Conservation (phyloP, 2,113 vertebrate genomes). For the Alligator mississippiensis region DNA sequence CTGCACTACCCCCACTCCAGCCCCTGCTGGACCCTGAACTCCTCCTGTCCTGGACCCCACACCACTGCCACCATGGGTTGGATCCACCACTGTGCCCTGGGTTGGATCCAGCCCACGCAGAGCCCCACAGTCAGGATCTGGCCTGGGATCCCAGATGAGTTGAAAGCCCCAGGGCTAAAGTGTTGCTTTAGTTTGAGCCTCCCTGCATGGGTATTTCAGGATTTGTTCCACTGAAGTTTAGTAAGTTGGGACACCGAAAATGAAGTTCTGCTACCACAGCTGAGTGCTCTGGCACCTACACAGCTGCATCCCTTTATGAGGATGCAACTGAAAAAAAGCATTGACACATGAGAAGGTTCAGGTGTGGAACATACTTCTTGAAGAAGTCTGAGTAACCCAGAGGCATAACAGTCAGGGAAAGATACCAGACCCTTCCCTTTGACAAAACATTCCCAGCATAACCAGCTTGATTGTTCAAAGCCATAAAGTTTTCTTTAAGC, state of each 20-base stretch:
- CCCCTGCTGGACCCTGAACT: too few relatives aligned
- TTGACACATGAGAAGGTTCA: background rate
- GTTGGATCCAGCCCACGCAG: too few relatives aligned
- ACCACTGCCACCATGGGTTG: too few relatives aligned
- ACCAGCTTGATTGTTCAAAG: background rate
- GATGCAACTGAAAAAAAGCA: background rate
- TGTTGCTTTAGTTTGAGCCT: background rate
- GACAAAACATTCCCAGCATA: background rate
- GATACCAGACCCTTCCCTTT: background rate
- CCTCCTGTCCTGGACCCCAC: too few relatives aligned
- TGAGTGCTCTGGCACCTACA: background rate
- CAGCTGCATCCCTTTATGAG: background rate
- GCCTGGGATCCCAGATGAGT: too few relatives aligned
- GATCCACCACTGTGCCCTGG: too few relatives aligned
- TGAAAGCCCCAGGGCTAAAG: background rate
- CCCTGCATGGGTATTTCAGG: background rate
- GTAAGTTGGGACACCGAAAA: too few relatives aligned
- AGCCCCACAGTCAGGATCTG: too few relatives aligned
- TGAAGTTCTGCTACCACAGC: background rate
- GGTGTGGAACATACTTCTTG: background rate
- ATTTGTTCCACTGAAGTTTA: background rate
- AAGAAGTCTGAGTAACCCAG: background rate
- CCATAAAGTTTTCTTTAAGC: background rate
- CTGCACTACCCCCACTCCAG: too few relatives aligned
- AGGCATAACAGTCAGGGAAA: background rate